Percentiles rank a stretch among this genome's conserved stretches.
Conservation (phyloP, 2,113 vertebrate genomes). For the Laticauda colubrina region DNA sequence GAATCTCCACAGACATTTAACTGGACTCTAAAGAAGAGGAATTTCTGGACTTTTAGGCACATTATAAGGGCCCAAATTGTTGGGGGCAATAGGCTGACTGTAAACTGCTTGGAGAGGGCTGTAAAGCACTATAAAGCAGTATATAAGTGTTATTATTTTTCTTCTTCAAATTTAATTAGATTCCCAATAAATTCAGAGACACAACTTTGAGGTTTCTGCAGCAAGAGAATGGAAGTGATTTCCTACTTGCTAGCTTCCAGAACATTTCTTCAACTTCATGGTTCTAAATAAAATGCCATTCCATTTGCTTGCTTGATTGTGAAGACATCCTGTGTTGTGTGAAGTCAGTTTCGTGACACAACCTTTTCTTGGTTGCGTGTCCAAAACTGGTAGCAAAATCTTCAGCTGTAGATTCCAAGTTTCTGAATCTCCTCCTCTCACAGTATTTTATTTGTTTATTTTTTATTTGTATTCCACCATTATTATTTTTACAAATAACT, state of each 20-base stretch:
- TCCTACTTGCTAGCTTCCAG: neutral
- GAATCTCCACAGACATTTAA: neutral
- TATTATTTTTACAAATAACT: neutral
- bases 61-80: too few species aligned
- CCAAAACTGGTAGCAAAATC: neutral
- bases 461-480: neutral
- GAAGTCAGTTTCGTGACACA: neutral
- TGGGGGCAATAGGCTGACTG: too few species aligned
- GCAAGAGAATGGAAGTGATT: neutral
- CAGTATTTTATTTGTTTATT: neutral
- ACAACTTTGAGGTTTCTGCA: neutral
- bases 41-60: neutral
- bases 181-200: neutral
- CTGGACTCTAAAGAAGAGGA: neutral
- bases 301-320: neutral
- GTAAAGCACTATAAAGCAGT: neutral
- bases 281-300: neutral
- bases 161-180: neutral
- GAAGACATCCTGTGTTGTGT: neutral
- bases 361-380: neutral
- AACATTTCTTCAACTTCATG: neutral
- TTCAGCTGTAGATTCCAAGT: rapidly evolving
- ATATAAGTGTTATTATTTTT: too few species aligned
- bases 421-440: neutral
- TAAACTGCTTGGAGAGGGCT: too few species aligned